Evolutionary conservation across 2,888 invertebrate genomes (phyloP).

Genomic region (Scaptomyza reducta): DNA sequence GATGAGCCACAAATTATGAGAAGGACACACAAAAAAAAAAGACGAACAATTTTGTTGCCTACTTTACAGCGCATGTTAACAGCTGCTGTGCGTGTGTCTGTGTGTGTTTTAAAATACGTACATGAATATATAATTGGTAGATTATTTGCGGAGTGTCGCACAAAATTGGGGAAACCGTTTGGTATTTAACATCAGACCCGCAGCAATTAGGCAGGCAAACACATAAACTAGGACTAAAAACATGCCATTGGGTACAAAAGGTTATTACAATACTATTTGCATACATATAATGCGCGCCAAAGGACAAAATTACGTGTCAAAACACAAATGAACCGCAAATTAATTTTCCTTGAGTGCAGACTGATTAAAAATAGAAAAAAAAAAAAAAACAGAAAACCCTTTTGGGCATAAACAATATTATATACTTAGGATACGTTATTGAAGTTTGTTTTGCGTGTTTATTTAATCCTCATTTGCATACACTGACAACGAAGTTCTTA

Average conservation of each 20-base stretch:
- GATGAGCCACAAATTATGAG: slow-evolving; percentile 60
- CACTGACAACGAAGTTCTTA: background rate
- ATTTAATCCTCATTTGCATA: background rate
- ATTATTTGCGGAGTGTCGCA: slow-evolving; percentile 29
- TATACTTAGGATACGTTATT: background rate
- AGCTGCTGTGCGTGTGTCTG: slow-evolving; percentile 5
- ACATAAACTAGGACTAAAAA: background rate
- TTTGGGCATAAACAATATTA: background rate
- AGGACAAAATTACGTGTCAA: background rate
- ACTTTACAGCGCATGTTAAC: slow-evolving; percentile 19
- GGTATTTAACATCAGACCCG: slow-evolving; percentile 56
- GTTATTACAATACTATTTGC: slow-evolving; percentile 13
- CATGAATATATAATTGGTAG: slow-evolving; percentile 68
- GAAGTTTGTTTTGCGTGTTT: background rate
- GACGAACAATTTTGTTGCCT: slow-evolving; percentile 41
- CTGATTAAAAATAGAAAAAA: background rate
- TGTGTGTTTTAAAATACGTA: slow-evolving; percentile 35
- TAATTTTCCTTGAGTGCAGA: background rate
- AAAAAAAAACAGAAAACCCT: background rate
- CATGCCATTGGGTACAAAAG: background rate
- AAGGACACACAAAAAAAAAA: slow-evolving; percentile 22
- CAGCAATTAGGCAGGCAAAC: slow-evolving; percentile 62
- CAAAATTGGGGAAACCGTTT: slow-evolving; percentile 7
- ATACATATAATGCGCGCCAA: background rate
- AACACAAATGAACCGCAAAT: background rate